Conservation (phyloP, 1,140 invertebrate species). For the Neuroterus valhalla region DNA sequence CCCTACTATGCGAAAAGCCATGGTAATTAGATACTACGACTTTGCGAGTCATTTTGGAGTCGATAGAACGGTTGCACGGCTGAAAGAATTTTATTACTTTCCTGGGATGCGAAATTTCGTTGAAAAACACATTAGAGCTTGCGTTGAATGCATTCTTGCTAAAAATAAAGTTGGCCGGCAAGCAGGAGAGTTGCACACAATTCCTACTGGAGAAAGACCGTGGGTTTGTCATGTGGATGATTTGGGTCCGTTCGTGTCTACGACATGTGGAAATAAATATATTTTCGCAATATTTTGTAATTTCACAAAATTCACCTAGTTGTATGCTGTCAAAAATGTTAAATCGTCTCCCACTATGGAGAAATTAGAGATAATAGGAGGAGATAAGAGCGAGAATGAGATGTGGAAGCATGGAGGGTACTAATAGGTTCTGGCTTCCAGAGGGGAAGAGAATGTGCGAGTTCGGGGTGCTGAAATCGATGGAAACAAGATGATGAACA, state of each 20-base stretch:
- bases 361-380: too few relatives aligned
- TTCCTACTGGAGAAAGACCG: constrained; percentile 1
- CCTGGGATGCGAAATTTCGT: background rate
- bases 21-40: background rate
- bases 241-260: background rate
- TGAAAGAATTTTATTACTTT: background rate
- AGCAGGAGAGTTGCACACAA: background rate
- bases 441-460: too few relatives aligned
- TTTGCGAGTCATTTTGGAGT: background rate
- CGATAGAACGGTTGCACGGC: background rate
- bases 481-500: too few relatives aligned
- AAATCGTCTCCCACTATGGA: too few relatives aligned
- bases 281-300: too few relatives aligned
- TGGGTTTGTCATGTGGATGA: background rate
- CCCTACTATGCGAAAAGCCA: background rate
- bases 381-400: too few relatives aligned
- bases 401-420: too few relatives aligned
- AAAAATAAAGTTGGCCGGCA: background rate
- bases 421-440: too few relatives aligned
- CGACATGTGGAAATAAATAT: too few relatives aligned
- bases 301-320: too few relatives aligned
- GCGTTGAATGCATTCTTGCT: constrained; percentile 27
- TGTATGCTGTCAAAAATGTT: too few relatives aligned
- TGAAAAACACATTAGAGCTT: background rate
- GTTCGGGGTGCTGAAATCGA: too few relatives aligned